phyloP scores from a whole-genome alignment of 2,797 vertebrate species.

The Xiphorhynchus erythropygius region DNA sequence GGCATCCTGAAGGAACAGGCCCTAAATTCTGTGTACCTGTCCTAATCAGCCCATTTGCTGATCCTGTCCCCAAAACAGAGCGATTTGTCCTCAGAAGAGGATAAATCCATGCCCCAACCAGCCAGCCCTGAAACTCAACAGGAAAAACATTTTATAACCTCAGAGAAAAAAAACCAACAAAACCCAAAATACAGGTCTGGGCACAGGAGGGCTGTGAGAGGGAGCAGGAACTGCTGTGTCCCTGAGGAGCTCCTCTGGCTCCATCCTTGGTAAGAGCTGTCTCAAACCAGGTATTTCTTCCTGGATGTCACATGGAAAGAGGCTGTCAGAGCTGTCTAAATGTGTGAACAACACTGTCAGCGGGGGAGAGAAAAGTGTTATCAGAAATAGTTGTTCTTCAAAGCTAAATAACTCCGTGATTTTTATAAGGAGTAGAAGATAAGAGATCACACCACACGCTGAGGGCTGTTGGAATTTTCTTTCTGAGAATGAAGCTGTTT shows the following conservation, averaged over 20 bases:
- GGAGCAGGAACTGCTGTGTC: neutral
- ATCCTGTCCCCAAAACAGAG: neutral
- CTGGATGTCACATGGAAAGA: neutral
- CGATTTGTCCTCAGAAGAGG: neutral
- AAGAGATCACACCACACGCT: neutral
- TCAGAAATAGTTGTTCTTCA: constrained; percentile 37
- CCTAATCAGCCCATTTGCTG: rapidly evolving
- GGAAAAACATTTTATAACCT: neutral
- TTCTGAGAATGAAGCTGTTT: neutral
- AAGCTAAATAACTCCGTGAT: constrained; percentile 13
- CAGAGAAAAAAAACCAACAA: neutral
- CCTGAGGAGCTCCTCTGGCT: neutral
- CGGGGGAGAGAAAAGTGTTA: constrained; percentile 13
- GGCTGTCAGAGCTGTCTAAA: neutral
- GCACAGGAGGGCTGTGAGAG: neutral
- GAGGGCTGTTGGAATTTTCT: constrained; percentile 17
- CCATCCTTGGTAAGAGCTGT: neutral
- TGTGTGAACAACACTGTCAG: constrained; percentile 55
- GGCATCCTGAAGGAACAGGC: neutral
- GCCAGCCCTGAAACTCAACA: neutral
- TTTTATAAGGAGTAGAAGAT: constrained; percentile 13
- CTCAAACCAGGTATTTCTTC: constrained; percentile 17
- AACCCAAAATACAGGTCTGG: neutral
- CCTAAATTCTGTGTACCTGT: rapidly evolving
- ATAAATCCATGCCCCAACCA: neutral